Evolutionary conservation across 2,888 invertebrate genomes (phyloP), one percentile per base, ranked within the genome.

Genomic region (Dysmachus trigonus): DNA sequence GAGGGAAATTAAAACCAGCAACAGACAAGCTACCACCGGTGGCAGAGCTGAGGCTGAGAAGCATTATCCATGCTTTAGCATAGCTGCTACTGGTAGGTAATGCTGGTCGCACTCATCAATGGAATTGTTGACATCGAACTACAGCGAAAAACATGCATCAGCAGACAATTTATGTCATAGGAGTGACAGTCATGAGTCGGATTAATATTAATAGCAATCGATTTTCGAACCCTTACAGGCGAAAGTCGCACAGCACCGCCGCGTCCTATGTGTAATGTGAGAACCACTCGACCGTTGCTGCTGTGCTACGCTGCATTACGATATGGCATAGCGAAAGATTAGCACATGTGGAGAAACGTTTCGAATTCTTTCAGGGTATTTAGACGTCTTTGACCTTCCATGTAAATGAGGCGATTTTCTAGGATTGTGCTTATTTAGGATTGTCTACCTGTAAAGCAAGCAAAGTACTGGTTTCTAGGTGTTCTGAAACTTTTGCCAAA

Each of bases 131-230:
- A 41, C 77, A 77, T 77, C 77, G 62, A 62, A 62, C 62, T 62
- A 81, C 51, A 81, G 30, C 33, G 47, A 47, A 51, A 81, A 53
- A 62, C 81, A 81, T 81, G 31, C 51, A 79, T 81, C 53, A 76
- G 81, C 2, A 81, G 53, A 31, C 81, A 81, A 81, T 81, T 53
- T 81, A 81, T 81, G 81, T 81, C 53, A 62, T 13, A 81, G 33
- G 18, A 81, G 31, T 53, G 81, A 81, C 81, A 81, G 53, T 27
- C 81, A 41, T 81, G 81, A 81, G 81, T 62, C 81, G 81, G 81
- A 81, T 81, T 33, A 81, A 81, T 81, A 81, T 81, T 81, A 81
- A 81, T 27, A 53, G 81, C 18, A 81, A 77, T 62, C 81, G 81
- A 81, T 81, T 51, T 81, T 81, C 33, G 81, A 81, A 81, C 62